phyloP scores from a whole-genome alignment of 2,113 vertebrate species.

The Phrynosoma blainvillii region DNA sequence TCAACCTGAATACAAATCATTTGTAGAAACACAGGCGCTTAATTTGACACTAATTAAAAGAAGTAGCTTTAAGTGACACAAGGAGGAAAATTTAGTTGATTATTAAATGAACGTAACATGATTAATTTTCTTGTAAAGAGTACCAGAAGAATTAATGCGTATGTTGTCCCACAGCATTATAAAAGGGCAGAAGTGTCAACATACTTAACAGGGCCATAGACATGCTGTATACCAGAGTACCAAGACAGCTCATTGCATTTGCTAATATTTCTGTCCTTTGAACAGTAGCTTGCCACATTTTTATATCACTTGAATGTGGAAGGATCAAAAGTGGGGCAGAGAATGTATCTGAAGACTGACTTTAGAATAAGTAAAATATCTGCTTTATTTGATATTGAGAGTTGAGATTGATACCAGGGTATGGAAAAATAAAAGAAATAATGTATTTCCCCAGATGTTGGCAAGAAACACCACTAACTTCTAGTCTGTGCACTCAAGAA shows the following conservation, averaged over 20 bases:
- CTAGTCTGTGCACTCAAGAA: too few relatives aligned
- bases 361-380: not conserved
- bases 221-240: not conserved
- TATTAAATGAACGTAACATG: slow-evolving; percentile 18
- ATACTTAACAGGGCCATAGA: not conserved
- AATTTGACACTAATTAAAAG: not conserved
- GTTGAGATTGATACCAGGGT: not conserved
- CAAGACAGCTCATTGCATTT: not conserved
- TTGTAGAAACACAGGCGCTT: not conserved
- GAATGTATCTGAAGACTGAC: not conserved
- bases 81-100: not conserved
- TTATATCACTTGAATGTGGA: not conserved
- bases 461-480: not conserved
- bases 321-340: not conserved
- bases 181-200: slow-evolving; percentile 18
- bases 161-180: slow-evolving; percentile 7
- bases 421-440: not conserved
- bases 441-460: not conserved
- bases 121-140: not conserved
- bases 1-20: not conserved
- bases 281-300: not conserved
- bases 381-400: not conserved
- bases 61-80: not conserved
- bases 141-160: not conserved
- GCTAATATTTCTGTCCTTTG: not conserved